These are phyloP conservation scores for Cerastoderma edule DNA, from an alignment of 2,888 invertebrate genomes.

Conservation along the genomic window DNA sequence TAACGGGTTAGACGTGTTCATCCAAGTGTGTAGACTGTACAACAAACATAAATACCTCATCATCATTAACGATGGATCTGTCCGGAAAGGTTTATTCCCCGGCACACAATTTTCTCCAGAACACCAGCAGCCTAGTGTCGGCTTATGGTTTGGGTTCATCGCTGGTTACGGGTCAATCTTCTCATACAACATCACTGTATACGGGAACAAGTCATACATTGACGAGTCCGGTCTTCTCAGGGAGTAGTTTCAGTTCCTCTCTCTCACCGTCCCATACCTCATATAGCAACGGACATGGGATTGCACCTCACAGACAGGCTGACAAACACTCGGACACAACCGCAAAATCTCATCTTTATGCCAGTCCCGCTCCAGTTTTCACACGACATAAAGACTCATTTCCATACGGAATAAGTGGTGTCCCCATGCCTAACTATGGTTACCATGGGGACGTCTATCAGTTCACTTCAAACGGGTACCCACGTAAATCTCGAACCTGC, in stretches of 20 bases:
- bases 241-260: constrained; percentile 49
- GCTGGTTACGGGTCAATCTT: constrained; percentile 42
- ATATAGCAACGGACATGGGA: constrained; percentile 59
- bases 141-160: constrained; percentile 54
- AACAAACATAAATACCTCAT: constrained; percentile 36
- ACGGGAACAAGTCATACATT: constrained; percentile 47
- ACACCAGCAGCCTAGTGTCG: constrained; percentile 54
- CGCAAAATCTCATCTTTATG: constrained; percentile 54
- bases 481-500: constrained; percentile 78
- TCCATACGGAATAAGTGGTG: constrained; percentile 78
- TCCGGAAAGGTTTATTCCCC: constrained; percentile 53
- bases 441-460: constrained; percentile 77
- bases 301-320: constrained; percentile 38
- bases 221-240: constrained; percentile 58
- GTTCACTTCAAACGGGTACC: constrained; percentile 78
- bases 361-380: constrained; percentile 58
- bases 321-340: constrained; percentile 41
- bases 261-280: constrained; percentile 54
- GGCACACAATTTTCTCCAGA: constrained; percentile 57
- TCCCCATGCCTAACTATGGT: constrained; percentile 77
- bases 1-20: constrained; percentile 53
- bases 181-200: constrained; percentile 56
- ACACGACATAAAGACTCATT: constrained; percentile 68
- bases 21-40: constrained; percentile 35
- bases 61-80: constrained; percentile 50